Evolutionary conservation across 2,888 invertebrate genomes (phyloP), one percentile per base, ranked within the genome.

Genomic region (Microctonus aethiopoides): DNA sequence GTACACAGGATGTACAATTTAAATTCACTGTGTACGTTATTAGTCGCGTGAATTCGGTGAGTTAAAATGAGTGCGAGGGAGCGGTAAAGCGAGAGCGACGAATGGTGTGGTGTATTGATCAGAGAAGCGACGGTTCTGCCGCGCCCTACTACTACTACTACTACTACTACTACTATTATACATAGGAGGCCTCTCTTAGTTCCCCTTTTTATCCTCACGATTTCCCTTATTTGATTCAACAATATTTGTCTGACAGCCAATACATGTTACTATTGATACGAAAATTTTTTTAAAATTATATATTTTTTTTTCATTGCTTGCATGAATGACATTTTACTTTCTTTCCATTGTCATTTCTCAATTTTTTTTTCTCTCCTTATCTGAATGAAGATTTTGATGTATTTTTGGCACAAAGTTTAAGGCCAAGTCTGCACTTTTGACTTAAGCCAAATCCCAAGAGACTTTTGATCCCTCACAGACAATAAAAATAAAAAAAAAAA

Each of bases 41-140:
- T 16, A 60, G 7, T 24, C 34, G n/a, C 20, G 20, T 24, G 10
- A 20, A 62, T 36, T 26, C 22, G 13, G 26, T 22, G 26, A 24
- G 54, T 41, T 62, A 26, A 72, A 75, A 66, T 65, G 70, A 72
- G 67, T 77, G 74, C 67, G 76, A 77, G 74, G 72, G 71, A 72
- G 73, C 69, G 75, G 29, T 70, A 68, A 68, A 71, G 77, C 56
- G 61, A 67, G 76, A 76, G 72, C 81, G 79, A 79, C 77, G 79
- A 78, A 78, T 78, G 79, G 81, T 46, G 46, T 79, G 80, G 82
- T 76, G 84, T 86, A 85, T 86, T 85, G 85, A 85, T 85, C 84
- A 84, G 83, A 80, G 81, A 83, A 83, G 82, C 83, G 79, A 81
- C 80, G 81, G 82, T 81, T 83, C 83, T 84, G 84, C 84, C 84